Base-by-base conservation (phyloP, 2,113 vertebrate genomes). In the Anolis carolinensis region DNA sequence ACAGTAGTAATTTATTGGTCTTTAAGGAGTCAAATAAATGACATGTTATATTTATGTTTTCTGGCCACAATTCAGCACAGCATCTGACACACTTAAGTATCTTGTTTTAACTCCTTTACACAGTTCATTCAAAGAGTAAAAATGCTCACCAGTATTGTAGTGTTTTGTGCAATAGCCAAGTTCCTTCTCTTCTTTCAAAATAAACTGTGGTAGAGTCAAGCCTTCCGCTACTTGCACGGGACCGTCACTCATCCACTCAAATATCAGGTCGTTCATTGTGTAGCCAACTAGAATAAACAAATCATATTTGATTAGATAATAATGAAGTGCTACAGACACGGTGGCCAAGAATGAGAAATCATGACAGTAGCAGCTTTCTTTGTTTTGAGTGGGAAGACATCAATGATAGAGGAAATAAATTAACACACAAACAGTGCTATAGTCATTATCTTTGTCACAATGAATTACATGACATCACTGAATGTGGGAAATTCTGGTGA, bases 181-280 rank as follows among this genome's bases (percentile, higher is more conserved):
- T 92, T 99, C 98, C 87, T 98, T 98, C 89, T 99, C 98, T 85
- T 99, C 98, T 92, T 97, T 98, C 95, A 99, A 95, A 89, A 99
- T 97, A 95, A 99, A 99, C 93, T 99, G 99, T 67, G 99, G 98
- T 92, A 99, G 95, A 0, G 99, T 99, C 90, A 99, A 92, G 52
- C 98, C 99, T 1, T 99, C 98, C 4, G 98, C 98, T 44, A 99
- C 98, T 96, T 99, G 99, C 77, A 99, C 98, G 0, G 98, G 97
- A 2, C 97, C 98, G 67, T 98, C 96, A 82, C 97, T 98, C 95
- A 98, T 87, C 99, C 99, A 99, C 94, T 99, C 99, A 87, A 99
- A 99, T 93, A 99, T 96, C 95, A 99, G 93, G 93, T 99, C 99
- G 79, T 99, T 99, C 99, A 99, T 99, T 11, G 99, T 99, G 95